Conservation (phyloP, 2,113 vertebrate species). For the Gobio gobio region DNA sequence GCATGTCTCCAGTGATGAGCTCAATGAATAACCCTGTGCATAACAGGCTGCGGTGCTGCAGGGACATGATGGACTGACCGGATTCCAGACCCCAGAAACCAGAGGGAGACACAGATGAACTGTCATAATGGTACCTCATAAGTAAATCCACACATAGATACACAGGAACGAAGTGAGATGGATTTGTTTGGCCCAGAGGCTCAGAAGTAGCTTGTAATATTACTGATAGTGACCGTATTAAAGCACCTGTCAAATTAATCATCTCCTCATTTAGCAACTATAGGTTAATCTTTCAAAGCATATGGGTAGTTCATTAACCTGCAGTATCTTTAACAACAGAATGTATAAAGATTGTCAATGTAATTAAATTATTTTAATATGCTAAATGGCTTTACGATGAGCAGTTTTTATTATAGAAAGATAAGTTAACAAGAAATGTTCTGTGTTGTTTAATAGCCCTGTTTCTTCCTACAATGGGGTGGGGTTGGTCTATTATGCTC, state of each 20-base stretch:
- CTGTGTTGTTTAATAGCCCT: background rate
- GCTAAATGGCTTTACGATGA: background rate
- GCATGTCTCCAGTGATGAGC: conserved; percentile 41
- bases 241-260: conserved; percentile 22
- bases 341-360: conserved; percentile 6
- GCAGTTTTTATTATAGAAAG: conserved; percentile 3
- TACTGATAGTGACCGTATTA: conserved; percentile 26
- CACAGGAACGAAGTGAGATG: background rate
- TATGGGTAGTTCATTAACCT: conserved; percentile 11
- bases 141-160: background rate
- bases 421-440: background rate
- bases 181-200: conserved; percentile 31
- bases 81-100: background rate
- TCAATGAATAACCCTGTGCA: conserved; percentile 35
- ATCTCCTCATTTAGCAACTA: conserved; percentile 12
- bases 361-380: background rate
- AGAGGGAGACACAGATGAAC: conserved; percentile 7
- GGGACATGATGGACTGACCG: background rate
- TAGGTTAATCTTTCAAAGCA: conserved; percentile 13
- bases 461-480: background rate
- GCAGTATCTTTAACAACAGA: background rate
- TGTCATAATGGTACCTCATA: conserved; percentile 9
- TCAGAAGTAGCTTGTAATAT: conserved; percentile 13
- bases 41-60: conserved; percentile 19
- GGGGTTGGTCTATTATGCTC: background rate